Conservation (phyloP, 2,888 invertebrate species). For the Drosophila subsilvestris region DNA sequence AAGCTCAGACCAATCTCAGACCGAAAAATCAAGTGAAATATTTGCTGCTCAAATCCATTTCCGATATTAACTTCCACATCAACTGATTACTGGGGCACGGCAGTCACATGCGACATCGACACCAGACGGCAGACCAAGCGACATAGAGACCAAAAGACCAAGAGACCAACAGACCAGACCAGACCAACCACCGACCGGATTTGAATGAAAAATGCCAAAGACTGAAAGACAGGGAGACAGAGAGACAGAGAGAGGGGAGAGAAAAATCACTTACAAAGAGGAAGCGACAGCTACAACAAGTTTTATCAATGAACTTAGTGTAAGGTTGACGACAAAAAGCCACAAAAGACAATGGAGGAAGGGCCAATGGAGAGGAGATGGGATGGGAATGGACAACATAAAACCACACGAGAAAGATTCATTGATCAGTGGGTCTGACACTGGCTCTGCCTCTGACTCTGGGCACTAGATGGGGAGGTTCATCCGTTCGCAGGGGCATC, state of each 20-base stretch:
- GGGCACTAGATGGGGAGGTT: conserved; percentile 13
- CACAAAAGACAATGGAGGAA: conserved; percentile 49
- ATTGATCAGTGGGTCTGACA: conserved; percentile 58
- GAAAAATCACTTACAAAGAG: conserved; percentile 73
- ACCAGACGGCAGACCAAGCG: conserved; percentile 9
- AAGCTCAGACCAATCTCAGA: neutral
- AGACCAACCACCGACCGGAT: conserved; percentile 57
- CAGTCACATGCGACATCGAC: conserved; percentile 63
- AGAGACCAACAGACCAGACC: conserved; percentile 20
- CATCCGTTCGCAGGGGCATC: conserved; percentile 55
- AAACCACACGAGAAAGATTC: conserved; percentile 57
- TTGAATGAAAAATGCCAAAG: conserved; percentile 45
- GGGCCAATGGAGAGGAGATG: conserved; percentile 20
- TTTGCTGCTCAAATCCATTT: conserved; percentile 17
- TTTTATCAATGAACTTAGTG: conserved; percentile 72
- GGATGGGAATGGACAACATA: conserved; percentile 54
- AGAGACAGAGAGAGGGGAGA: conserved; percentile 12
- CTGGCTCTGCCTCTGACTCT: conserved; percentile 3
- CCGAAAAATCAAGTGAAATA: neutral
- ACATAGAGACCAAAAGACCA: conserved; percentile 3
- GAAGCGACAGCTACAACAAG: conserved; percentile 65
- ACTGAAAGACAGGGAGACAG: conserved; percentile 22
- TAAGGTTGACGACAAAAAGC: conserved; percentile 58
- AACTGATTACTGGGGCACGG: conserved; percentile 54
- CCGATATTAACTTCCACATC: conserved; percentile 38